Evolutionary conservation across 37 sponge, comb jelly and placozoan species (phyloP).

Genomic region (Agelas oroides): DNA sequence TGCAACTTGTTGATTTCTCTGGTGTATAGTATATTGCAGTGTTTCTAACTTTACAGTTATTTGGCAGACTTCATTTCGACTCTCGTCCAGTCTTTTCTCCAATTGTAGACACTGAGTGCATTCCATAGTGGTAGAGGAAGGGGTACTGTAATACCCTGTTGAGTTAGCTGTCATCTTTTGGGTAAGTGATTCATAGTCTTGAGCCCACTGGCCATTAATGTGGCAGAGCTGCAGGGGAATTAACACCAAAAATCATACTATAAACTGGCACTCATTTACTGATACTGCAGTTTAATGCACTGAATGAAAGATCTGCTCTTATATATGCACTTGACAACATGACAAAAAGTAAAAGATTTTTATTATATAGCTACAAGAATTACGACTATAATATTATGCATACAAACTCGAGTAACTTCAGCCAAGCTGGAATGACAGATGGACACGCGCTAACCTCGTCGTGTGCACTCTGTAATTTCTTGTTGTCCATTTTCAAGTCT

Average conservation of each 20-base stretch:
- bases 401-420: no score
- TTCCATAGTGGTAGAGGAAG: background rate
- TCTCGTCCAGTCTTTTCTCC: conserved; percentile 16
- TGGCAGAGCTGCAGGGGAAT: conserved; percentile 48
- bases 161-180: conserved; percentile 15
- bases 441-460: conserved; percentile 14
- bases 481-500: conserved; percentile 3
- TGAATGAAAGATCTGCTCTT: no score
- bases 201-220: conserved; percentile 56
- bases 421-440: no score
- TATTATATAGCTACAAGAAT: no score
- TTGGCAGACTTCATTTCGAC: background rate
- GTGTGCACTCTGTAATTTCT: background rate
- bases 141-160: conserved; percentile 23
- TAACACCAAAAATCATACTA: no score
- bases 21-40: conserved; percentile 8
- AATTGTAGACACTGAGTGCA: conserved; percentile 1
- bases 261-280: no score
- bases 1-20: background rate
- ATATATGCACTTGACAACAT: no score
- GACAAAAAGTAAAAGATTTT: no score
- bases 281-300: no score
- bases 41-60: background rate
- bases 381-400: no score
- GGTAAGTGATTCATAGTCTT: conserved; percentile 45